A percentile compares a stretch with the other conserved stretches of the same genome.
Evolutionary conservation across 2,888 invertebrate species (phyloP).

Genomic region (Parapristionchus giblindavisi): DNA sequence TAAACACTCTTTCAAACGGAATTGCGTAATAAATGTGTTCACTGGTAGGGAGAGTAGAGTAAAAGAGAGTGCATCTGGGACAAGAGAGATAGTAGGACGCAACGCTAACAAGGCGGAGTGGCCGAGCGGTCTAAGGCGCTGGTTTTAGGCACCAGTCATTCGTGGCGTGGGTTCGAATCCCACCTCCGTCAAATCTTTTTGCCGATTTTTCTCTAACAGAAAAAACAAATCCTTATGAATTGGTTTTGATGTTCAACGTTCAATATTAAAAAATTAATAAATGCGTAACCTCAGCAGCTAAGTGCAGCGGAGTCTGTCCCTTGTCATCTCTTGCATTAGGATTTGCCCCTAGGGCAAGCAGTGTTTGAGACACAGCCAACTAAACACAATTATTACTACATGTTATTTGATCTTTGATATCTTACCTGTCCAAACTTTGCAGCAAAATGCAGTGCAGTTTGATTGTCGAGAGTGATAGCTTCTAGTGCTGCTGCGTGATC

Average conservation of each 20-base stretch:
- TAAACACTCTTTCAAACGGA: too few species aligned
- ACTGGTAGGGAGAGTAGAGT: too few species aligned
- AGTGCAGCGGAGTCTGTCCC: constrained; percentile 73
- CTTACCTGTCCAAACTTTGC: constrained; percentile 94
- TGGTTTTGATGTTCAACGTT: neutral
- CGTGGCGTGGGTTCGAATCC: constrained; percentile 42
- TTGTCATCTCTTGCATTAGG: constrained; percentile 70
- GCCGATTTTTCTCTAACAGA: too few species aligned
- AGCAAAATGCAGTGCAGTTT: constrained; percentile 93
- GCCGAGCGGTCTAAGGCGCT: constrained; percentile 88
- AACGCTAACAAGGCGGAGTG: constrained; percentile 70
- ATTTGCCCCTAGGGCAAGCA: constrained; percentile 66
- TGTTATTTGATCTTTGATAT: too few species aligned
- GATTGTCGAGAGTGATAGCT: constrained; percentile 91
- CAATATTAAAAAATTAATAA: neutral
- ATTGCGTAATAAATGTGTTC: too few species aligned
- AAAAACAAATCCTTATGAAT: neutral
- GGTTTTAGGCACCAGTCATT: constrained; percentile 86
- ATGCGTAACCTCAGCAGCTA: constrained; percentile 71
- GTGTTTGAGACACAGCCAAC: constrained; percentile 84
- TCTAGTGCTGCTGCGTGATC: constrained; percentile 89
- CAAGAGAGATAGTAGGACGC: neutral
- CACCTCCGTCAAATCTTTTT: constrained; percentile 40
- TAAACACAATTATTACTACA: too few species aligned
- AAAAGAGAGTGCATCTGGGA: too few species aligned